Evolutionary conservation across 2,797 vertebrate species (phyloP), one percentile per base, ranked within the genome.

Genomic region (Tarsius wallacei): DNA sequence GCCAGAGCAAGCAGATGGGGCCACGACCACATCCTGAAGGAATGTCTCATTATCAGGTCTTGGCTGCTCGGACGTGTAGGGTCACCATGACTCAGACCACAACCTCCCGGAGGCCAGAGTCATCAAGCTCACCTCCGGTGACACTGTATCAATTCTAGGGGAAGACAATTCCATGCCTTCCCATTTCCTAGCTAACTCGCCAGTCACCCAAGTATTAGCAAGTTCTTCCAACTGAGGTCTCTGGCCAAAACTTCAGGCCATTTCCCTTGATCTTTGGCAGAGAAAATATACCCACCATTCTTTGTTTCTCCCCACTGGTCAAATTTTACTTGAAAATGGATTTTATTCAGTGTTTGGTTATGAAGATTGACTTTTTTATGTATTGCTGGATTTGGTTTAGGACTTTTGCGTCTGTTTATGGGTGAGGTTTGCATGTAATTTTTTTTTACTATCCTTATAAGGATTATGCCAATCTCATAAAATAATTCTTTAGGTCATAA

Each of bases 1-100:
- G 87, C 57, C 10, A 8, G 68, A 57, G 59, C 70, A 73, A 6
- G 53, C 36, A 53, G 70, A 71, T 31, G 49, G 71, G 66, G 17
- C 59, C 55, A 42, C 16, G 36, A n/a, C 78, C 97, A 93, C 88
- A 95, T 93, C 91, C 91, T 53, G 83, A 87, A 93, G 49, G 28
- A 33, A 2, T 2, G 47, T 6, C 77, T 64, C 49, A 1, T 74
- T 82, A 96, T 96, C 95, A 33, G 85, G 73, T 2, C 77, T 94
- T 47, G 64, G 74, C 61, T 89, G 91, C 91, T 68, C 28, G 87
- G 77, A 19, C 9, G 1, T 36, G 36, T 3, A 66, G 66, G 31
- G 63, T 96, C 94, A 94, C 86, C 49, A 16, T 96, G 86, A 80
- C 77, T 36, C 77, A 36, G 77, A 21, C n/a, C n/a, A 15, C 3